Evolutionary conservation across 64 coral and sea anemone genomes (phyloP), one percentile per base, ranked within the genome.

Genomic region (Orbicella faveolata): DNA sequence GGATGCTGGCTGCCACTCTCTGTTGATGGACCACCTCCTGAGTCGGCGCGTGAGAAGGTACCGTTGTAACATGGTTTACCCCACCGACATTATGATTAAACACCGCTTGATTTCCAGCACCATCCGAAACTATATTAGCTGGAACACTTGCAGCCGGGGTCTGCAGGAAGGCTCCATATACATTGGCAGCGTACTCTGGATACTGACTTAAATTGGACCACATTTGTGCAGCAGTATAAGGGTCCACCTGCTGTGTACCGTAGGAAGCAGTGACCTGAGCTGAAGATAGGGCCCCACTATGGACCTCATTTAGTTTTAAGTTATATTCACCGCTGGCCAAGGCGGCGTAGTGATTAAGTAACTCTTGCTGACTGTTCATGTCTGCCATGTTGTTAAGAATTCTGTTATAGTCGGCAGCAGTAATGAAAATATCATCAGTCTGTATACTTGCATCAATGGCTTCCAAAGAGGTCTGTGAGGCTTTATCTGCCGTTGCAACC

Each of bases 71-170:
- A 68, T 77, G 74, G 5, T 63, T 74, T 9, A 34, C 37, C 33
- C 44, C 30, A 54, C 39, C 13, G 20, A 72, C 41, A 23, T 92
- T 14, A 59, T 87, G 74, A 87, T 92, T 87, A 86, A 66, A 87
- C 33, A 52, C 4, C 33, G 30, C 61, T 14, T 79, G 74, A 79
- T 65, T 33, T 15, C 77, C 21, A 44, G 63, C 25, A 80, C 36
- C 26, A 59, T 87, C 83, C 19, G 70, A 79, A n/a, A 84, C 84
- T 41, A 84, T 80, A 55, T 2, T 59, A 4, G 70, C 84, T 87
- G 86, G 52, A 76, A 61, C 61, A 70, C 81, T 52, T 9, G 73
- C 55, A 6, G 34, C 12, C 44, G 53, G 14, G 66, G 72, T 39
- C 68, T 48, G 82, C 10, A 85, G 23, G 48, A 85, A 85, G 39